phyloP scores from a whole-genome alignment of 2,888 invertebrate genomes.

The Eilema caniola region DNA sequence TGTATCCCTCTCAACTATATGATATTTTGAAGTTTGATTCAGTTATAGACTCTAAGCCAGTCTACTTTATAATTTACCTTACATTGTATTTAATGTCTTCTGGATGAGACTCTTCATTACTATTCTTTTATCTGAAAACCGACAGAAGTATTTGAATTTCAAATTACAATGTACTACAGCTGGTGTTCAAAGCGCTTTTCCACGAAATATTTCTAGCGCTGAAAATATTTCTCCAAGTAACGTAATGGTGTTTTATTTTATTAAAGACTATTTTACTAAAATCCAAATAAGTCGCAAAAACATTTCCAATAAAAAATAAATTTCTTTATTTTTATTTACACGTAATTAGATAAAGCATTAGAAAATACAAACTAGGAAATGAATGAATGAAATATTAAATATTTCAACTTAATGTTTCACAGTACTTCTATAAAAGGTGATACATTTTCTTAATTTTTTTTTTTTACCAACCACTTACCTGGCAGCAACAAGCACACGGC shows the following conservation, averaged over 20 bases:
- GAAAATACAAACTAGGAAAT: no score
- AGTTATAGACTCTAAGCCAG: background rate
- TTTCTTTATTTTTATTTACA: no score
- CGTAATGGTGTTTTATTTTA: background rate
- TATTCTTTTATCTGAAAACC: constrained; percentile 12
- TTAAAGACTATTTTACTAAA: background rate
- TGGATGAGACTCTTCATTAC: background rate
- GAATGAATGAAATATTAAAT: no score
- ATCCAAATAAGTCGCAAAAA: background rate
- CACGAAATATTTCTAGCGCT: background rate
- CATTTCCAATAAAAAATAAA: no score
- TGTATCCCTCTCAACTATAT: no score
- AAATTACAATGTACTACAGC: constrained; percentile 15
- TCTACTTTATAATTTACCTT: background rate
- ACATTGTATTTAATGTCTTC: background rate
- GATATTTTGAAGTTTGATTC: background rate
- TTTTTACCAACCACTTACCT: no score
- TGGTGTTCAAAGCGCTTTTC: constrained; percentile 7
- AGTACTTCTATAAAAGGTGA: no score
- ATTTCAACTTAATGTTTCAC: no score
- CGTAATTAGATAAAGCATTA: no score
- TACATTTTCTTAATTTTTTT: no score
- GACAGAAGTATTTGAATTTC: constrained; percentile 17
- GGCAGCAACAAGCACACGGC: no score
- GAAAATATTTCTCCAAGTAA: background rate